Evolutionary conservation across 1,140 invertebrate genomes (phyloP).

Genomic region (Scaptomyza graminum): DNA sequence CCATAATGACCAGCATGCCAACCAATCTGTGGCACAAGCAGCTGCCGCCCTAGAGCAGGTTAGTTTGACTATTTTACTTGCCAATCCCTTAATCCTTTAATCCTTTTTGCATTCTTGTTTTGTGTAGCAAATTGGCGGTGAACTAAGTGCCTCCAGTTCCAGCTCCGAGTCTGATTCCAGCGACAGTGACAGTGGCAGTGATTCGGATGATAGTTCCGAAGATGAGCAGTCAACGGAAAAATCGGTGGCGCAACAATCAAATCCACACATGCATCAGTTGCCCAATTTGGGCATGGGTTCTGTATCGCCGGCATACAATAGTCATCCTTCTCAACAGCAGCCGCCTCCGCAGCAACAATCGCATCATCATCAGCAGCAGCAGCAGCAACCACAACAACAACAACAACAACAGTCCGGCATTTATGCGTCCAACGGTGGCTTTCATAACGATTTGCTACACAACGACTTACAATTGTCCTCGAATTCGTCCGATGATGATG

Average conservation of each 20-base stretch:
- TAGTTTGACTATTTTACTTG: background rate
- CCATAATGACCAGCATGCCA: constrained; percentile 40
- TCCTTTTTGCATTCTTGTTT: background rate
- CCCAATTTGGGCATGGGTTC: constrained; percentile 52
- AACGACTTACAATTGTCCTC: constrained; percentile 89
- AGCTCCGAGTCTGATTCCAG: constrained; percentile 84
- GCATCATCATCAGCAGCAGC: constrained; percentile 54
- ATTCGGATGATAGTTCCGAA: constrained; percentile 81
- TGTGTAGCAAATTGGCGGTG: constrained; percentile 75
- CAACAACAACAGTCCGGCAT: constrained; percentile 66
- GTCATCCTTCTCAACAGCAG: constrained; percentile 61
- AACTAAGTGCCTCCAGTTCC: constrained; percentile 75
- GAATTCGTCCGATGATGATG: constrained; percentile 82
- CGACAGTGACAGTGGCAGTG: constrained; percentile 84
- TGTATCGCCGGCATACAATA: constrained; percentile 73
- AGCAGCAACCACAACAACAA: constrained; percentile 55
- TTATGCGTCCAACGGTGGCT: constrained; percentile 82
- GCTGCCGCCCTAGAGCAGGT: constrained; percentile 77
- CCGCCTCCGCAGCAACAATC: constrained; percentile 49
- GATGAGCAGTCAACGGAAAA: constrained; percentile 52
- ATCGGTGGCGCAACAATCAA: constrained; percentile 25
- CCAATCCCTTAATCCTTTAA: too few species aligned
- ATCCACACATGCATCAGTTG: constrained; percentile 47
- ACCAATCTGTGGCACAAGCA: constrained; percentile 69
- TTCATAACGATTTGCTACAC: constrained; percentile 86